phyloP scores from a whole-genome alignment of 2,113 vertebrate genomes.

The Okapia johnstoni region DNA sequence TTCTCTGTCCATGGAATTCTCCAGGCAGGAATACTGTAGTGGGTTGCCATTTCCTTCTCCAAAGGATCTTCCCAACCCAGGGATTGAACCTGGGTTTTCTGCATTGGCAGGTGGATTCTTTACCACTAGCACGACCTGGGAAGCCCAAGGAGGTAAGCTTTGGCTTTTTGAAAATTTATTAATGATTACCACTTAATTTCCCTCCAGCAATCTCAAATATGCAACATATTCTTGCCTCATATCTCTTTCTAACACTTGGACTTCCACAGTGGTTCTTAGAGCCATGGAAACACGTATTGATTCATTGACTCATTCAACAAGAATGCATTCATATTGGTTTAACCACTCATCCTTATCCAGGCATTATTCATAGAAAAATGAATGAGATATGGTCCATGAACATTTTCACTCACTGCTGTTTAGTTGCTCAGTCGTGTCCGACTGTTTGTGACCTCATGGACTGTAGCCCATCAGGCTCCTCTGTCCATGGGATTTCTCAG shows the following conservation, averaged over 20 bases:
- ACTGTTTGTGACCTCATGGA: neutral
- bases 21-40: neutral
- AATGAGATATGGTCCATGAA: neutral
- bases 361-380: neutral
- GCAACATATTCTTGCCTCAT: neutral
- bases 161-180: neutral
- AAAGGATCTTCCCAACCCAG: neutral
- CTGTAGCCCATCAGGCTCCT: neutral
- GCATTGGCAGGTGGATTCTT: neutral
- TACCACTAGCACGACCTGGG: neutral
- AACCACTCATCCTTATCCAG: neutral
- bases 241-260: neutral
- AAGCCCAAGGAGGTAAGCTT: neutral
- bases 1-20: neutral
- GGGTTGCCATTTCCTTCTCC: neutral
- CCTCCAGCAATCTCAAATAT: neutral
- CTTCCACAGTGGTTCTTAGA: neutral
- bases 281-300: neutral
- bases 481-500: neutral
- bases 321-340: neutral
- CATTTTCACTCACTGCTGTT: neutral
- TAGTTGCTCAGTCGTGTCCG: accelerated
- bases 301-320: neutral
- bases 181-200: neutral
- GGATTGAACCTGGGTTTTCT: neutral